Conservation (phyloP, 2,113 vertebrate species). For the Ictalurus punctatus region DNA sequence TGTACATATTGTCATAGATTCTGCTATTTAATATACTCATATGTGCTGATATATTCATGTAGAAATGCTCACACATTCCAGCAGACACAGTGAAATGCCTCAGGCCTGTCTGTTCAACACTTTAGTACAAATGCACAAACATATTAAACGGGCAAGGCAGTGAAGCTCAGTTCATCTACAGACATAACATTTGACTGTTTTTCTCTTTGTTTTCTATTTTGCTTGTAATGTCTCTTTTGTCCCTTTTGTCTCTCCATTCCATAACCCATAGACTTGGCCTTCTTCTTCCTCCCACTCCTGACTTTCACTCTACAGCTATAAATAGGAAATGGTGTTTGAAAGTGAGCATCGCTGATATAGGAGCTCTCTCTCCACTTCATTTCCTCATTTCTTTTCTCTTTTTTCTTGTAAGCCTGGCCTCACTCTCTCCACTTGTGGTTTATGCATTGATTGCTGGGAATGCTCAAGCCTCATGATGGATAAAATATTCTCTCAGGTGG, state of each 20-base stretch:
- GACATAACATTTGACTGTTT: background rate
- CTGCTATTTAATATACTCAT: background rate
- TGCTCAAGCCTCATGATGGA: constrained; percentile 43
- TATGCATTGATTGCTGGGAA: constrained; percentile 46
- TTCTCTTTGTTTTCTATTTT: background rate
- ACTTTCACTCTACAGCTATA: constrained; percentile 42
- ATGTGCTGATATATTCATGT: background rate
- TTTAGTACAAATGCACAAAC: background rate
- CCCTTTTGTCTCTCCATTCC: constrained; percentile 6
- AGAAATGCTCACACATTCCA: background rate
- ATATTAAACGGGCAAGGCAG: background rate
- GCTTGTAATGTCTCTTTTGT: background rate
- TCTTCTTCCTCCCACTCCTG: constrained; percentile 13
- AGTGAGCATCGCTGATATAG: constrained; percentile 45
- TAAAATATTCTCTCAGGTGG: constrained; percentile 43
- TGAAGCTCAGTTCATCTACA: background rate
- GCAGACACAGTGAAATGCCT: constrained; percentile 5
- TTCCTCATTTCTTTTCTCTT: background rate
- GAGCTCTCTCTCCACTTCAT: constrained; percentile 4
- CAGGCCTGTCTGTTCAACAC: background rate
- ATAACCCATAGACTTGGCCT: background rate
- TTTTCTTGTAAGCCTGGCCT: background rate
- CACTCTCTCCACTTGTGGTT: constrained; percentile 23
- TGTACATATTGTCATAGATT: background rate
- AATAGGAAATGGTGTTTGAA: constrained; percentile 48